Evolutionary conservation across 2,797 vertebrate genomes (phyloP), one percentile per base, ranked within the genome.

Genomic region (Lutjanus argentimaculatus): DNA sequence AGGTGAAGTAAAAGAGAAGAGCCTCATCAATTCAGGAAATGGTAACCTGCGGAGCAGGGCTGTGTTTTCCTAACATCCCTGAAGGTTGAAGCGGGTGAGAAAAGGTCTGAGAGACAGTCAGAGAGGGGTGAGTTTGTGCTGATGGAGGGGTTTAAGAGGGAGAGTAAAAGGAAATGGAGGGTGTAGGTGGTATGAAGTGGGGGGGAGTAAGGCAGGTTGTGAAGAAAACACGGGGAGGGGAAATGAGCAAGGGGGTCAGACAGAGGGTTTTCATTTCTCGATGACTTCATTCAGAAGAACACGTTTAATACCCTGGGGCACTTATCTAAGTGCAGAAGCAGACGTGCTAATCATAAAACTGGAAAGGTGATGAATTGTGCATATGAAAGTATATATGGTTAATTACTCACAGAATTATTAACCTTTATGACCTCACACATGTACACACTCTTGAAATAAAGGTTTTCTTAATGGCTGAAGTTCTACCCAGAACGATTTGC

Each of bases 211-310:
- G 75, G 52, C 36, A 80, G 63, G 67, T 77, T 72, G 77, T 22
- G 67, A 72, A 67, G 75, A 80, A 71, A 84, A 73, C 79, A 81
- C 4, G 19, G 49, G 45, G 77, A 48, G 53, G 56, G 58, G 67
- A 80, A 67, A 74, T 16, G 67, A 79, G 48, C 19, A 55, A 75
- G 15, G 49, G 80, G 85, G 76, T 88, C 87, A 88, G 71, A 82
- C 58, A 6, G 67, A 71, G 82, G 67, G 61, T 68, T 84, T 85
- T 86, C 66, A 81, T 88, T 86, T 81, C 70, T 79, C 76, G 65
- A 84, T 92, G 89, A 93, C 82, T 89, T 90, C 83, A 91, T 88
- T 85, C 65, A 51, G 77, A 72, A 77, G 68, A 90, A 84, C 75
- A 86, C 0, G n/a, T 72, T 79, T 57, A 77, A 85, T 68, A 79